phyloP scores from a whole-genome alignment of 2,797 vertebrate species.

The Cyprinodon diabolis region DNA sequence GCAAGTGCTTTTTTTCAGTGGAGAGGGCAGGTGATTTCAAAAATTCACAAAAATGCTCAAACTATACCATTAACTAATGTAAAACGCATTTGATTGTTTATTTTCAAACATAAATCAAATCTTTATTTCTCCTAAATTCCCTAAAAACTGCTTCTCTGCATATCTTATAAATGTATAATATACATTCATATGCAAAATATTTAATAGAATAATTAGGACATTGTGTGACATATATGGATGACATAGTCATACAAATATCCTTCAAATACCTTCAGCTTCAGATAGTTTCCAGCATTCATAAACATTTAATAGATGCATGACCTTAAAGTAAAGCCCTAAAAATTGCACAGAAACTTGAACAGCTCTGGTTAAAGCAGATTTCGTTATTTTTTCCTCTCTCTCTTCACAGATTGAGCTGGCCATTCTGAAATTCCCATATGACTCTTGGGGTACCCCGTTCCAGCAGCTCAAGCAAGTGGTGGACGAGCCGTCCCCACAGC shows the following conservation, averaged over 20 bases:
- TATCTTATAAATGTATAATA: neutral
- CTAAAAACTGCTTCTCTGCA: neutral
- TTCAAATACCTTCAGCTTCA: neutral
- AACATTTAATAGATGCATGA: neutral
- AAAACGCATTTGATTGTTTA: neutral
- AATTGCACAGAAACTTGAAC: neutral
- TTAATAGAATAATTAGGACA: neutral
- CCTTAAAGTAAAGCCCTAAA: neutral
- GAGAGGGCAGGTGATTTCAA: too few species aligned
- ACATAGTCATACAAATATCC: too few species aligned
- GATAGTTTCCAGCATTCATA: neutral
- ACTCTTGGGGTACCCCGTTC: slow-evolving; percentile 98
- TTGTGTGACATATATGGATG: neutral
- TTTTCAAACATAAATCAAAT: neutral
- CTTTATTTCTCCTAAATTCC: neutral
- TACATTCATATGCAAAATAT: neutral
- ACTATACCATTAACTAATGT: too few species aligned
- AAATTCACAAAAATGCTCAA: too few species aligned
- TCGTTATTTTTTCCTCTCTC: neutral
- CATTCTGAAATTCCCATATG: slow-evolving; percentile 96
- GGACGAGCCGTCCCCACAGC: slow-evolving; percentile 94
- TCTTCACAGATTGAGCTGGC: slow-evolving; percentile 91
- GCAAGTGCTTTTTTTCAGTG: too few species aligned
- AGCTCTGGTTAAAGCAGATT: neutral
- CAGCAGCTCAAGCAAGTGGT: slow-evolving; percentile 99